These are phyloP conservation scores for Silurus asotus DNA, from an alignment of 2,113 vertebrate genomes.

Conservation along the genomic window DNA sequence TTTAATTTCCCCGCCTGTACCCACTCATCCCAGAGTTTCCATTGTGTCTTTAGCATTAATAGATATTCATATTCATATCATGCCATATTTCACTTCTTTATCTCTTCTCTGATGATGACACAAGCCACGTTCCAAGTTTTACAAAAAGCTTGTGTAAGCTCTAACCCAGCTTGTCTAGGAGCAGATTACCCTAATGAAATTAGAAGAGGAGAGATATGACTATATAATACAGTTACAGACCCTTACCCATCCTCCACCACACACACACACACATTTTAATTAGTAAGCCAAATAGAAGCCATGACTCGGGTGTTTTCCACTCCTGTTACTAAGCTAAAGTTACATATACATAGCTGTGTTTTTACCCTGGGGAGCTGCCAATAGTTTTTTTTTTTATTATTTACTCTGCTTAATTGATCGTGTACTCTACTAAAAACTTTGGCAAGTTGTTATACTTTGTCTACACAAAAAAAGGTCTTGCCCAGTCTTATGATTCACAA, in stretches of 20 bases:
- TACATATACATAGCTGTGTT: not conserved
- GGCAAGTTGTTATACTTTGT: conserved; percentile 50
- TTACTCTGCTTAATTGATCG: conserved; percentile 8
- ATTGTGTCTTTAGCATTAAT: conserved; percentile 24
- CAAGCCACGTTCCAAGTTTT: conserved; percentile 53
- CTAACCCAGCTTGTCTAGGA: conserved; percentile 61
- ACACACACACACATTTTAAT: not conserved
- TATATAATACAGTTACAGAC: conserved; percentile 66
- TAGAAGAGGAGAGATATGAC: conserved; percentile 63
- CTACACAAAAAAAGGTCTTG: not conserved
- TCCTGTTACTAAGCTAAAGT: not conserved
- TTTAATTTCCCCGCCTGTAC: conserved; percentile 33
- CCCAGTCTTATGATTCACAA: not conserved
- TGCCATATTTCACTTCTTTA: conserved; percentile 11
- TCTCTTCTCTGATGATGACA: conserved; percentile 11
- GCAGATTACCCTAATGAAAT: conserved; percentile 75
- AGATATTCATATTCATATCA: not conserved
- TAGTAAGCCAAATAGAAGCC: conserved; percentile 19
- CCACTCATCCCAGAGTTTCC: conserved; percentile 15
- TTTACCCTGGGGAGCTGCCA: conserved; percentile 43
- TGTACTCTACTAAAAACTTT: conserved; percentile 35
- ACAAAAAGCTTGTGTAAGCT: conserved; percentile 66
- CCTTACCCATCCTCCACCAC: not conserved
- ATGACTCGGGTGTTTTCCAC: conserved; percentile 47
- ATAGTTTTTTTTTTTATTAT: conserved; percentile 46